Base-by-base conservation (phyloP, 2,888 invertebrate species). In the Ptilodon capucinus region DNA sequence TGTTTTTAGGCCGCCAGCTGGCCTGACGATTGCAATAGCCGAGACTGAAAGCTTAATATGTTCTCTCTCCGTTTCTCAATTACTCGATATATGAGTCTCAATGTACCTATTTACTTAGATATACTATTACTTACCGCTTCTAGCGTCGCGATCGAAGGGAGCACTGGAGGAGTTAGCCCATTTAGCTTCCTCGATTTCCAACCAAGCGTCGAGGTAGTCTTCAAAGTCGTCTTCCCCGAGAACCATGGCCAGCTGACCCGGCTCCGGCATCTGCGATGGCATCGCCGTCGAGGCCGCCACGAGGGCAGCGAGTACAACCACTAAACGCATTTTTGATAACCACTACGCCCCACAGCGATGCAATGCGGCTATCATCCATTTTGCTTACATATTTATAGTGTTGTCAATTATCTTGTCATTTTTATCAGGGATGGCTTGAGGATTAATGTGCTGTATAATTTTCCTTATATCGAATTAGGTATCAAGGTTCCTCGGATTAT, bases 221-320 rank as follows among this genome's bases (percentile, higher is more conserved):
- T 91, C 91, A 48, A 89, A 91, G 8, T 86, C 84, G 1, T 91
- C 88, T 71, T 91, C 91, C 42, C 72, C 75, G 21, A 90, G 75
- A 28, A 81, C 54, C 40, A 82, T 61, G 1, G 84, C 86, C 17
- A 91, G 59, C 7, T 86, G 68, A 2, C 79, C 76, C 0, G 90
- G 91, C 45, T 86, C 82, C 1, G 84, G 81, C 41, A 83, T 47
- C 9, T 72, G 58, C 1, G 70, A 48, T 16, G 76, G 75, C 30
- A 72, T 38, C 4, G 80, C 74, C 44, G 64, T 61, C 16, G 61
- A 64, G 2, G 62, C 74, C 51, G 68, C 63, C 40, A 66, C 49
- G 5, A 75, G 42, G 11, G 62, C 71, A 46, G 64, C 53, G 16
- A 83, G 16, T 46, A 72, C 50, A 25, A 75, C 42, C 42, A 64